Evolutionary conservation across 2,797 vertebrate species (phyloP).

Genomic region (Ispidina lecontei): DNA sequence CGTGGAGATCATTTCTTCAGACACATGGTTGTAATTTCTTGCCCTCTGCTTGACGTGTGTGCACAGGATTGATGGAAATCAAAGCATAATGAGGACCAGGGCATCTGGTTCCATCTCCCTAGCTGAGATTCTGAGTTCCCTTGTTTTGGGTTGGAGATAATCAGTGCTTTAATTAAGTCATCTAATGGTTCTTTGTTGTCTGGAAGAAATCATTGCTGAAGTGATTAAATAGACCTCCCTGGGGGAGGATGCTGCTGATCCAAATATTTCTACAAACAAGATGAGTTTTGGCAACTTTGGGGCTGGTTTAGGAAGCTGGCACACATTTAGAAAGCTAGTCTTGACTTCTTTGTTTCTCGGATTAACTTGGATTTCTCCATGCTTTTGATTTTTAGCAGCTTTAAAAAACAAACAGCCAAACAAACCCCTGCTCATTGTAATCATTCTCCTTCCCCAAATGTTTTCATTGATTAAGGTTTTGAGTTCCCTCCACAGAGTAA

Average conservation of each 20-base stretch:
- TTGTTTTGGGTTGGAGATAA: slow-evolving; percentile 67
- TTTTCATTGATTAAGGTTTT: not conserved
- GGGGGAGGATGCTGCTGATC: slow-evolving; percentile 32
- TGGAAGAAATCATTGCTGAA: slow-evolving; percentile 62
- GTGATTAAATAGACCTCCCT: slow-evolving; percentile 40
- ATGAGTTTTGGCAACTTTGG: slow-evolving; percentile 6
- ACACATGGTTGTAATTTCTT: slow-evolving; percentile 78
- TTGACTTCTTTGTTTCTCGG: not conserved
- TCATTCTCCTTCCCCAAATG: not conserved
- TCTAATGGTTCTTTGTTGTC: slow-evolving; percentile 66
- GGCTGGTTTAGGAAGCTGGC: not conserved
- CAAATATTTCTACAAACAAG: not conserved
- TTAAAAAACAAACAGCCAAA: not conserved
- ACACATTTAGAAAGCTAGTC: not conserved
- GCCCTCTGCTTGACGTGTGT: slow-evolving; percentile 73
- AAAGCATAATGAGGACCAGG: slow-evolving; percentile 73
- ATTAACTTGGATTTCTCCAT: not conserved
- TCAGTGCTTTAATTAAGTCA: slow-evolving; percentile 75
- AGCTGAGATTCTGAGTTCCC: slow-evolving; percentile 35
- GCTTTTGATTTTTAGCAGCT: slow-evolving; percentile 14
- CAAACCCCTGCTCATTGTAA: not conserved
- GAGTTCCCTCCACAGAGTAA: not conserved
- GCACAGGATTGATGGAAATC: slow-evolving; percentile 73
- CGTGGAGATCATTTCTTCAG: slow-evolving; percentile 64
- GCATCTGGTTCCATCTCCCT: slow-evolving; percentile 20